A percentile compares a stretch with the other conserved stretches of the same genome.
These are phyloP conservation scores for Oeneis ivallda DNA, from an alignment of 2,888 invertebrate genomes.

Conservation along the genomic window DNA sequence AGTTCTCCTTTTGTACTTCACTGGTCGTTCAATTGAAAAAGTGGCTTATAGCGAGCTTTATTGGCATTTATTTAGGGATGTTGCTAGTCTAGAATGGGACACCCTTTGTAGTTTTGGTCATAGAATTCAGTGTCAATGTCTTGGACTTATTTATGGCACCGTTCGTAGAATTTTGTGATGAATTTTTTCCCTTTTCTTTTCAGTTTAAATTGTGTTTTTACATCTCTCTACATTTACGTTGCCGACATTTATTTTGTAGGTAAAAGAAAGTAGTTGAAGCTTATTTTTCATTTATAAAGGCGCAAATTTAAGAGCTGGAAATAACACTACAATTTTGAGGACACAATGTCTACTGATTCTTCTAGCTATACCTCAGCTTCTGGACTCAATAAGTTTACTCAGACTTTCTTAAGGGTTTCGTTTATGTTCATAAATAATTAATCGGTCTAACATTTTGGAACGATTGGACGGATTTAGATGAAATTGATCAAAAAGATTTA, in stretches of 20 bases:
- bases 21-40: conserved; percentile 60
- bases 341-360: too few species aligned
- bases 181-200: conserved; percentile 20
- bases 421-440: too few species aligned
- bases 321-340: too few species aligned
- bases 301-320: too few species aligned
- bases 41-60: conserved; percentile 61
- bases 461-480: too few species aligned
- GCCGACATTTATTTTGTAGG: neutral
- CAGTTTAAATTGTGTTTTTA: neutral
- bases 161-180: neutral
- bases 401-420: too few species aligned
- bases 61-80: conserved; percentile 43
- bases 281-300: neutral
- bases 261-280: neutral
- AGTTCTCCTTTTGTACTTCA: conserved; percentile 70
- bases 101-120: conserved; percentile 24
- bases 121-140: conserved; percentile 20
- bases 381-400: too few species aligned
- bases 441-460: too few species aligned
- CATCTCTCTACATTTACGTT: neutral
- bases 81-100: conserved; percentile 18
- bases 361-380: too few species aligned
- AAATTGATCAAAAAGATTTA: too few species aligned
- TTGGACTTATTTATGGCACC: conserved; percentile 15